A percentile compares a stretch with the other conserved stretches of the same genome.
These are phyloP conservation scores for Stylophora pistillata DNA, from an alignment of 64 coral and sea anemone species.

Conservation along the genomic window DNA sequence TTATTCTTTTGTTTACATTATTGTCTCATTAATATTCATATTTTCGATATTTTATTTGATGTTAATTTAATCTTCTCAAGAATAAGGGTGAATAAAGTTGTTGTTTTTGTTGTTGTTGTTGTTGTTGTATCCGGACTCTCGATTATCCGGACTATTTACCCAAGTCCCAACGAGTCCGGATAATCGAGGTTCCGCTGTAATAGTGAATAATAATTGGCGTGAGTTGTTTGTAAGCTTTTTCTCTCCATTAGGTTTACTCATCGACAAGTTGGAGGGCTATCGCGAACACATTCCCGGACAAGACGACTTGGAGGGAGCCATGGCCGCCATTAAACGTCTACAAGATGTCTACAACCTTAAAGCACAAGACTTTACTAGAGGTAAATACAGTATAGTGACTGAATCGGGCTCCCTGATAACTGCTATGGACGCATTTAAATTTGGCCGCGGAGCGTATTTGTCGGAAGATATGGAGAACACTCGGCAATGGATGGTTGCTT, in stretches of 20 bases:
- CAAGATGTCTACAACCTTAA: constrained; percentile 77
- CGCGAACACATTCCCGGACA: constrained; percentile 42
- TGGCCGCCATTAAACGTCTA: constrained; percentile 71
- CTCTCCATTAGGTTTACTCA: constrained; percentile 35
- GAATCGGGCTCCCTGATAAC: constrained; percentile 20
- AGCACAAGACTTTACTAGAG: constrained; percentile 62
- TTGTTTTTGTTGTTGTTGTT: too few relatives aligned
- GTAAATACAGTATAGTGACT: constrained; percentile 20
- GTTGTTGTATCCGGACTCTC: too few relatives aligned
- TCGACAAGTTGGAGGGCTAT: constrained; percentile 54
- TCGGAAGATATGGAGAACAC: constrained; percentile 61
- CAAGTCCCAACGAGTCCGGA: too few relatives aligned
- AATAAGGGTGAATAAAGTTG: too few relatives aligned
- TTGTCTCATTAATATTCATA: too few relatives aligned
- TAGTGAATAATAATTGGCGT: too few relatives aligned
- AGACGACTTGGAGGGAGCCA: constrained; percentile 63
- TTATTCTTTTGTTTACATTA: too few relatives aligned
- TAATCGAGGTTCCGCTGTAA: too few relatives aligned
- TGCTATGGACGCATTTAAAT: constrained; percentile 67
- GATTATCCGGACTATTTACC: too few relatives aligned
- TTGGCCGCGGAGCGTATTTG: constrained; percentile 69
- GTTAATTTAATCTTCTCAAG: too few relatives aligned
- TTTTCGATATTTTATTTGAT: too few relatives aligned
- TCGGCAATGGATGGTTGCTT: constrained; percentile 78
- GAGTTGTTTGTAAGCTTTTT: not conserved